phyloP scores from a whole-genome alignment of 2,797 vertebrate genomes.

The Aldrovandia affinis region DNA sequence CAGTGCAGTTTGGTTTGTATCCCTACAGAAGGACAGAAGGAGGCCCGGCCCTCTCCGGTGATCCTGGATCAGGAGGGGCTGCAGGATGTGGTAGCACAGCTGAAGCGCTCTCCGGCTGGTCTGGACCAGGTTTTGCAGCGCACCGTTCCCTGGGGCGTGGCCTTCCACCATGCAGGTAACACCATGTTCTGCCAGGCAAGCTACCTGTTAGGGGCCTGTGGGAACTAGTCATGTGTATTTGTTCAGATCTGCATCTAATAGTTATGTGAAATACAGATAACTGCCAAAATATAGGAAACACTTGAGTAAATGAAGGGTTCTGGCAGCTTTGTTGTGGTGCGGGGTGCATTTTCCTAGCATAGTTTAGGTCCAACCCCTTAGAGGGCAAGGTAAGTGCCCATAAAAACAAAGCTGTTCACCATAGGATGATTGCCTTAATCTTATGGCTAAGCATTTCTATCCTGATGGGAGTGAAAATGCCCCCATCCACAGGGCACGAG shows the following conservation, averaged over 20 bases:
- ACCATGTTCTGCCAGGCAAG: background rate
- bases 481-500: no score
- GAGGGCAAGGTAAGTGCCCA: no score
- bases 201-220: background rate
- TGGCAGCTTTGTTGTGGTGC: no score
- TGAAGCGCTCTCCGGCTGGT: slow-evolving; percentile 85
- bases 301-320: no score
- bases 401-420: no score
- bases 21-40: slow-evolving; percentile 39
- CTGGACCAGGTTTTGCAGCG: slow-evolving; percentile 86
- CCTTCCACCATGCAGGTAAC: slow-evolving; percentile 95
- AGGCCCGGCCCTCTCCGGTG: slow-evolving; percentile 63
- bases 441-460: no score
- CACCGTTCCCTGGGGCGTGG: slow-evolving; percentile 91
- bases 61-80: slow-evolving; percentile 77
- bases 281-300: no score
- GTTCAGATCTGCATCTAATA: background rate
- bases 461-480: no score
- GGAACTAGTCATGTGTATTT: background rate
- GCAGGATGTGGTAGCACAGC: slow-evolving; percentile 82
- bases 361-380: no score
- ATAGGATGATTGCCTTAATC: no score
- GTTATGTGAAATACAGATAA: no score
- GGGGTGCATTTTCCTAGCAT: no score
- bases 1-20: background rate